Base-by-base conservation (phyloP, 2,888 invertebrate species). In the Hololepta plana region DNA sequence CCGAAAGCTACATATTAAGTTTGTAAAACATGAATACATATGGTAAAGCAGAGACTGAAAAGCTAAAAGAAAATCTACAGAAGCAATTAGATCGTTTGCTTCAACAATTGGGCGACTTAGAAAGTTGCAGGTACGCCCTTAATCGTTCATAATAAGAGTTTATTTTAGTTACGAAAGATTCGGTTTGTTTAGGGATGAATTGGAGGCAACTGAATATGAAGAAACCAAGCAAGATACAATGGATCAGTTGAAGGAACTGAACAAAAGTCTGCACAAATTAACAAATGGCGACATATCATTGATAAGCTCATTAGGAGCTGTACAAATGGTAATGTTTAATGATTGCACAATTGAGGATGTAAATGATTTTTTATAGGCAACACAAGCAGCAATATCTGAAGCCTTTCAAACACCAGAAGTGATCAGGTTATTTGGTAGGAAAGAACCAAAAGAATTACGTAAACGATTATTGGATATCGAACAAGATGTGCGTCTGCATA, bases 331-430 rank as follows among this genome's bases (percentile, higher is more conserved):
- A 54, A 42, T 53, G 40, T 23, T 15, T 12, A 9, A 12, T 3
- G 16, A 23, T 12, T 17, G 5, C 6, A 21, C 10, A 20, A 15
- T 15, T 23, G 36, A 24, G 17, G 17, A 31, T 23, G 3, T 31
- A 10, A 25, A 23, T 24, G 14, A 22, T 30, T 10, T 29, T 29
- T 45, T 49, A 28, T 40, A 73, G 73, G 73, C 74, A 3, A 73
- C 72, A 14, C 70, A 69, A 50, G 72, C 73, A 35, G 75, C 77
- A 6, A 74, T 79, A 26, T 70, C 72, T 32, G 60, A 69, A 40
- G 75, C 77, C 2, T 77, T 77, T 45, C 64, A 71, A 49, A 77
- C 77, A 2, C 74, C 76, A 4, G 75, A 74, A 46, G 71, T 77
- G 2, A 74, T 77, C 20, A 53, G 65, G 40, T 59, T 76, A 50